A percentile compares a stretch with the other conserved stretches of the same genome.
Conservation (phyloP, 2,888 invertebrate species). For the Acrobasis consociella region DNA sequence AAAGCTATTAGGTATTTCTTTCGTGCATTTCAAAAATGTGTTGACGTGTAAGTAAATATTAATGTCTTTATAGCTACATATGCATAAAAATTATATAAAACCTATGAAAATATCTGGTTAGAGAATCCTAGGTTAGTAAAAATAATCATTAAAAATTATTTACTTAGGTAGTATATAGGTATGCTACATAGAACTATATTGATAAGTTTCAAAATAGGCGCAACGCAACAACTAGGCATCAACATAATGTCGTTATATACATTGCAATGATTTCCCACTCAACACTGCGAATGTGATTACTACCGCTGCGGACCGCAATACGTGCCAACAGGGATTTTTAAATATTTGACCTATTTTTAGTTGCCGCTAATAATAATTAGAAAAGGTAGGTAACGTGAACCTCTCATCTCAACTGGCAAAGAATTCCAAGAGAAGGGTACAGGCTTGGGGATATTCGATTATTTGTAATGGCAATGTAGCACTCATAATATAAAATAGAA, state of each 20-base stretch:
- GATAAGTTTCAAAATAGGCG: background rate
- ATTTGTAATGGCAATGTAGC: constrained; percentile 44
- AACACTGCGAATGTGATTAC: constrained; percentile 62
- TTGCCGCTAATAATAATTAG: constrained; percentile 77
- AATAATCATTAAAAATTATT: too few relatives aligned
- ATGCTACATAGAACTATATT: too few relatives aligned
- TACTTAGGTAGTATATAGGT: too few relatives aligned
- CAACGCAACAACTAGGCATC: background rate
- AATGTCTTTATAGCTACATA: too few relatives aligned
- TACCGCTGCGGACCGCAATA: constrained; percentile 58
- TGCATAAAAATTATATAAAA: too few relatives aligned
- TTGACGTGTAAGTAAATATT: too few relatives aligned
- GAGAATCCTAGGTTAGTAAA: too few relatives aligned
- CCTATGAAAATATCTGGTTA: too few relatives aligned
- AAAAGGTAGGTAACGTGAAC: constrained; percentile 79
- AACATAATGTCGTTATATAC: constrained; percentile 30
- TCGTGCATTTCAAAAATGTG: background rate
- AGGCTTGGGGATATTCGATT: constrained; percentile 42
- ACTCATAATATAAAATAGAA: background rate
- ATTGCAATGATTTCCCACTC: constrained; percentile 39
- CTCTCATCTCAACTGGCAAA: constrained; percentile 67
- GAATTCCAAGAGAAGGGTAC: constrained; percentile 48
- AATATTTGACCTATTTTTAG: constrained; percentile 81
- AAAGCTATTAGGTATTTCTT: constrained; percentile 13
- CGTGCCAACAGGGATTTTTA: constrained; percentile 75